Percentiles rank a stretch among this genome's conserved stretches.
These are phyloP conservation scores for Epirrhoe alternata DNA, from an alignment of 2,888 invertebrate species.

Conservation along the genomic window DNA sequence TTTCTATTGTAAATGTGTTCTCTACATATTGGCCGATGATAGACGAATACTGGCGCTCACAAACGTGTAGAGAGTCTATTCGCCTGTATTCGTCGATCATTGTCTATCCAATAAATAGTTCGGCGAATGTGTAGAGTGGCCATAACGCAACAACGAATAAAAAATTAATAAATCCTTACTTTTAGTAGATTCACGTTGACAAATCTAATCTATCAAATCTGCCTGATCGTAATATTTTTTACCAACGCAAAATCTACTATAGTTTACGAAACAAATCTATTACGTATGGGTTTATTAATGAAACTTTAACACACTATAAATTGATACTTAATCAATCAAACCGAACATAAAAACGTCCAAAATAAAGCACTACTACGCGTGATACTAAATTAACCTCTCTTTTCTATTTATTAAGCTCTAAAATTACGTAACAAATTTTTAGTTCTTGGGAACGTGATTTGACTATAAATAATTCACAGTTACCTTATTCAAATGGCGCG, in stretches of 20 bases:
- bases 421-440: slow-evolving; percentile 31
- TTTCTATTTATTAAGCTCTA: slow-evolving; percentile 22
- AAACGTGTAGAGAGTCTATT: too few relatives aligned
- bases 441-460: slow-evolving; percentile 34
- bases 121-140: too few relatives aligned
- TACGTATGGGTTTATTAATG: too few relatives aligned
- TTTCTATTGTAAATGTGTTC: too few relatives aligned
- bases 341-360: slow-evolving; percentile 6
- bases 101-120: too few relatives aligned
- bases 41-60: too few relatives aligned
- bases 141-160: too few relatives aligned
- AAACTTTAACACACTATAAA: background rate
- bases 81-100: too few relatives aligned
- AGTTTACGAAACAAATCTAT: background rate
- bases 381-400: slow-evolving; percentile 8
- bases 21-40: too few relatives aligned
- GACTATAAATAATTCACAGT: slow-evolving; percentile 46
- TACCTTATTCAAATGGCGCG: slow-evolving; percentile 56
- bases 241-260: background rate
- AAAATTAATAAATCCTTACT: too few relatives aligned
- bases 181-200: too few relatives aligned
- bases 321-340: slow-evolving; percentile 15
- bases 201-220: too few relatives aligned
- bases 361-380: background rate
- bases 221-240: background rate